Conservation (phyloP, 2,888 invertebrate genomes). For the Lithodes maja region DNA sequence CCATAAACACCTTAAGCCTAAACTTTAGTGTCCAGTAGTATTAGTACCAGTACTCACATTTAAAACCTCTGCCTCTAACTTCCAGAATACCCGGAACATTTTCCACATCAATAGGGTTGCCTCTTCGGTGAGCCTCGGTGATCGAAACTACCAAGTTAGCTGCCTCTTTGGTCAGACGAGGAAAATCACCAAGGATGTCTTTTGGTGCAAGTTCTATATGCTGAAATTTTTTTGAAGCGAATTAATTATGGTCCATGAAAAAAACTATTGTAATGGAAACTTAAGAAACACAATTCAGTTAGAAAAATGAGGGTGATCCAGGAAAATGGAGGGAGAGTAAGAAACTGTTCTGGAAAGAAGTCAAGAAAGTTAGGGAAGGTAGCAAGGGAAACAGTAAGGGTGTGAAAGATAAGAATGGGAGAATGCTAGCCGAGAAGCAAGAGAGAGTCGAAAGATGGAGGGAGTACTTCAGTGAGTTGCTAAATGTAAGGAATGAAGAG, state of each 20-base stretch:
- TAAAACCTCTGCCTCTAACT: constrained; percentile 65
- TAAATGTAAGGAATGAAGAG: too few relatives aligned
- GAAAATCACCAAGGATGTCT: constrained; percentile 93
- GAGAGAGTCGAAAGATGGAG: too few relatives aligned
- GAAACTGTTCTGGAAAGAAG: too few relatives aligned
- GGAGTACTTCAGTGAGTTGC: too few relatives aligned
- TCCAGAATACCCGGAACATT: constrained; percentile 56
- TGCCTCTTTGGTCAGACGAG: constrained; percentile 80
- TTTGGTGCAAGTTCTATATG: constrained; percentile 94
- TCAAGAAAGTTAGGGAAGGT: too few relatives aligned
- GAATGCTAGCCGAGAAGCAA: too few relatives aligned
- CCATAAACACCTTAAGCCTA: too few relatives aligned
- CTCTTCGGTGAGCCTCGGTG: constrained; percentile 61
- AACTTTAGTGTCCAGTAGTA: too few relatives aligned
- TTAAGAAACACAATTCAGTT: not conserved
- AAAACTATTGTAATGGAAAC: not conserved
- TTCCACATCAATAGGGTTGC: constrained; percentile 64
- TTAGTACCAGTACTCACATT: constrained; percentile 54
- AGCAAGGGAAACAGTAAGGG: too few relatives aligned
- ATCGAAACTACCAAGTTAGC: constrained; percentile 64
- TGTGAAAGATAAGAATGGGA: too few relatives aligned
- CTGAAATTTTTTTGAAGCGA: constrained; percentile 74
- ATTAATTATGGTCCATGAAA: not conserved
- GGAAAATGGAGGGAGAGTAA: too few relatives aligned
- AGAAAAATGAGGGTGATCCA: too few relatives aligned